phyloP scores from a whole-genome alignment of 2,888 invertebrate species.

The Drosophila mettleri region DNA sequence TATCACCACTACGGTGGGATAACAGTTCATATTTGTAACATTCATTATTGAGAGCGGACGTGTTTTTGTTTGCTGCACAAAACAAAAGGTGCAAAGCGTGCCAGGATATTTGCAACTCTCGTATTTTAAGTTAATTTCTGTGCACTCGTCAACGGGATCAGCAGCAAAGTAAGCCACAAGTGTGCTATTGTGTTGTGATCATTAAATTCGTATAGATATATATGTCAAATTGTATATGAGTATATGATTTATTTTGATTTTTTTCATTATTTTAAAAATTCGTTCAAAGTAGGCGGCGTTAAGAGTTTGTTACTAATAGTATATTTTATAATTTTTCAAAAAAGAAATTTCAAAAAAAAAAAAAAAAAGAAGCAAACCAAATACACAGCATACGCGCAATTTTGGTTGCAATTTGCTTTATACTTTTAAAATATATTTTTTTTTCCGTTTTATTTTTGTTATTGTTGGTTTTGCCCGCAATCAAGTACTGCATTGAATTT shows the following conservation, averaged over 20 bases:
- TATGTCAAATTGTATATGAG: not conserved
- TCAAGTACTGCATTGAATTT: slow-evolving; percentile 8
- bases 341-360: slow-evolving; percentile 3
- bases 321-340: slow-evolving; percentile 2
- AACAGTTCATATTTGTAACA: slow-evolving; percentile 57
- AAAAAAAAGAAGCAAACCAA: slow-evolving; percentile 2
- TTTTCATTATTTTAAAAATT: slow-evolving; percentile 7
- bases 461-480: slow-evolving; percentile 25
- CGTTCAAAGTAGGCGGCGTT: slow-evolving; percentile 41
- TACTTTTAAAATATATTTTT: slow-evolving; percentile 20
- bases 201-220: not conserved
- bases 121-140: slow-evolving; percentile 48
- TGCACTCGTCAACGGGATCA: slow-evolving; percentile 39
- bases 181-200: slow-evolving; percentile 50
- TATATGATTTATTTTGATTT: slow-evolving; percentile 8
- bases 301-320: slow-evolving; percentile 36
- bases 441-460: slow-evolving; percentile 39
- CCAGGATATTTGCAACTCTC: slow-evolving; percentile 56
- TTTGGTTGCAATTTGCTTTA: slow-evolving; percentile 28
- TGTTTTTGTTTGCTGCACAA: slow-evolving; percentile 59
- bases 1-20: slow-evolving; percentile 25
- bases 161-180: slow-evolving; percentile 50
- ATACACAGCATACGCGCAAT: slow-evolving; percentile 18
- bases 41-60: slow-evolving; percentile 56
- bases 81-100: slow-evolving; percentile 58